These are phyloP conservation scores for Pelmatolapia mariae DNA, from an alignment of 2,113 vertebrate genomes.

Conservation along the genomic window DNA sequence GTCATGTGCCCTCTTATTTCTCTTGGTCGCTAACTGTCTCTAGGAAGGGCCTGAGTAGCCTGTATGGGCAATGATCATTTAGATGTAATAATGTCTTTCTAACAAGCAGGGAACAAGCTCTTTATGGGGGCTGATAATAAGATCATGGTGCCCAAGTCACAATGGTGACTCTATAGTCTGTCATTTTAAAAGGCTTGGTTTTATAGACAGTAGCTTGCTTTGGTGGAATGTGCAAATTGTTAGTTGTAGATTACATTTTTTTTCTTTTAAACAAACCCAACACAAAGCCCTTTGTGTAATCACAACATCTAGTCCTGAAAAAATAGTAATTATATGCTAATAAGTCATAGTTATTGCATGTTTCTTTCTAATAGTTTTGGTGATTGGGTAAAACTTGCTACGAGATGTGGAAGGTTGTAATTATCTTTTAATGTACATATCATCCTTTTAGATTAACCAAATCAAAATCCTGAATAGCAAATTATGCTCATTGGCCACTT, in stretches of 20 bases:
- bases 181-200: background rate
- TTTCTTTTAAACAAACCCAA: background rate
- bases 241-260: background rate
- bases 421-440: background rate
- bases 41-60: background rate
- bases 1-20: background rate
- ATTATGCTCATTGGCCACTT: background rate
- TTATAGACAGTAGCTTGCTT: background rate
- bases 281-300: background rate
- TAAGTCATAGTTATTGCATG: background rate
- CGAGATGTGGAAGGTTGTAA: background rate
- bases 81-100: conserved; percentile 35
- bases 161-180: background rate
- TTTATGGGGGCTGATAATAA: conserved; percentile 33
- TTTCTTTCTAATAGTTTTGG: background rate
- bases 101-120: conserved; percentile 30
- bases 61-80: conserved; percentile 1
- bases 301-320: background rate
- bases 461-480: background rate
- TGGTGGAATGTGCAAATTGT: background rate
- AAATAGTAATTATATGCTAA: background rate
- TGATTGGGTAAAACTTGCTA: background rate
- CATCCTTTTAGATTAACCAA: background rate
- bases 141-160: background rate
- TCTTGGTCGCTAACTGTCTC: conserved; percentile 1